These are phyloP conservation scores for Emmelina monodactyla DNA, from an alignment of 2,888 invertebrate genomes.

Conservation along the genomic window DNA sequence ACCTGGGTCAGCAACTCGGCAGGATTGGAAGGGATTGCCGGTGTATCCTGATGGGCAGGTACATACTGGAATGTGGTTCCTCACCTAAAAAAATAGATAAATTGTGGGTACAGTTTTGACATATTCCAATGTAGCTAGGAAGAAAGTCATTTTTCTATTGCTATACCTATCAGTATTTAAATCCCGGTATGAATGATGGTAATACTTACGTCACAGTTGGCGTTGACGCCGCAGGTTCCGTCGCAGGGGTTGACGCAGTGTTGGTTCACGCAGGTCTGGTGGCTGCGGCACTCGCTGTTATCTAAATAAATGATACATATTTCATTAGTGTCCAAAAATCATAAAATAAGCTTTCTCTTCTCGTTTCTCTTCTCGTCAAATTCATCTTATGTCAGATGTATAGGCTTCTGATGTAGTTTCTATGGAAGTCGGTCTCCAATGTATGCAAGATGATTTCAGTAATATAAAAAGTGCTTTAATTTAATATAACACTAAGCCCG, in stretches of 20 bases:
- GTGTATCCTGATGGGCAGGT: constrained; percentile 79
- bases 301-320: constrained; percentile 42
- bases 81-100: constrained; percentile 44
- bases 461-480: too few species aligned
- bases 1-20: constrained; percentile 81
- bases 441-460: too few species aligned
- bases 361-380: too few species aligned
- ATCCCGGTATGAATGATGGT: too few species aligned
- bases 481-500: too few species aligned
- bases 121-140: too few species aligned
- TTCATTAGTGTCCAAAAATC: background rate
- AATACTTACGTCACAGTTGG: constrained; percentile 73
- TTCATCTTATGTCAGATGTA: too few species aligned
- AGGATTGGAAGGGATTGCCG: constrained; percentile 79
- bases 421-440: too few species aligned
- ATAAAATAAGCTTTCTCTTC: too few species aligned
- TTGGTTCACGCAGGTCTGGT: constrained; percentile 77
- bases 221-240: constrained; percentile 77
- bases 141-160: too few species aligned
- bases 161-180: background rate
- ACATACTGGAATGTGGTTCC: constrained; percentile 81
- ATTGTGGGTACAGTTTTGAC: too few species aligned
- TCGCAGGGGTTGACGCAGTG: constrained; percentile 82
- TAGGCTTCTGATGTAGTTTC: too few species aligned
- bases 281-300: constrained; percentile 77